Evolutionary conservation across 2,113 vertebrate genomes (phyloP).

Genomic region (Mirounga angustirostris): DNA sequence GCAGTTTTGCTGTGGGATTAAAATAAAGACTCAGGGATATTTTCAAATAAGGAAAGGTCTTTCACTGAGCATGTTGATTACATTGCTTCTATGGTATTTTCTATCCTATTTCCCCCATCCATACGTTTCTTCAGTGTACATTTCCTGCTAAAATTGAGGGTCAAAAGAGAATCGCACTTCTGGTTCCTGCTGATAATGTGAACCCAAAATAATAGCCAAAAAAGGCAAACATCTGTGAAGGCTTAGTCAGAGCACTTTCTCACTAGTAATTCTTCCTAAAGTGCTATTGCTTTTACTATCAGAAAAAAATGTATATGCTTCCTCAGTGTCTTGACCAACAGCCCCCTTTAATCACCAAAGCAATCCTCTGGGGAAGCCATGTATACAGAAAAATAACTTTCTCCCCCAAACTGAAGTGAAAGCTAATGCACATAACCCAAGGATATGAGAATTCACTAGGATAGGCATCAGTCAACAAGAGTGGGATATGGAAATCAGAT

Average conservation of each 20-base stretch:
- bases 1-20: slow-evolving; percentile 54
- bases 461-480: background rate
- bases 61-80: slow-evolving; percentile 55
- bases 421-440: background rate
- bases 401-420: background rate
- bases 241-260: slow-evolving; percentile 43
- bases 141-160: slow-evolving; percentile 70
- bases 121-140: slow-evolving; percentile 40
- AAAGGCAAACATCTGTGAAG: slow-evolving; percentile 58
- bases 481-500: background rate
- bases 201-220: slow-evolving; percentile 69
- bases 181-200: slow-evolving; percentile 77
- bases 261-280: slow-evolving; percentile 19
- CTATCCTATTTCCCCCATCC: slow-evolving; percentile 36
- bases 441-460: background rate
- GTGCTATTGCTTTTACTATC: background rate
- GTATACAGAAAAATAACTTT: background rate
- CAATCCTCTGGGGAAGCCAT: background rate
- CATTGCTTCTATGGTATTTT: slow-evolving; percentile 50
- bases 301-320: background rate
- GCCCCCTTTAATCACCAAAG: background rate
- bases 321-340: background rate
- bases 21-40: slow-evolving; percentile 55
- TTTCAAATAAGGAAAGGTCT: slow-evolving; percentile 70
- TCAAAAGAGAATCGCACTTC: slow-evolving; percentile 64